phyloP scores from a whole-genome alignment of 2,888 invertebrate genomes.

The Epinotia nisella region DNA sequence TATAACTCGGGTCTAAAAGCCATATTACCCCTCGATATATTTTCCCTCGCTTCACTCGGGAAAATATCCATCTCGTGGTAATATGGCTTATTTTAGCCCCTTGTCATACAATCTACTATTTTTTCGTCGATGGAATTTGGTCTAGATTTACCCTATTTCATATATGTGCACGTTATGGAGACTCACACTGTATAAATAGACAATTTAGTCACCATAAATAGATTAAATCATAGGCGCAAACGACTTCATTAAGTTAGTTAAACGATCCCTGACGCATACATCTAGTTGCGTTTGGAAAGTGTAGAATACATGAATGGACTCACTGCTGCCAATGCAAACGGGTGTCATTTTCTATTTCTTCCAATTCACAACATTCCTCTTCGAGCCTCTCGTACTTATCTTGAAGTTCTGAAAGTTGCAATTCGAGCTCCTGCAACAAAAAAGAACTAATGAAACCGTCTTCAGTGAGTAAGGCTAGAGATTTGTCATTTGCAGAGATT shows the following conservation, averaged over 20 bases:
- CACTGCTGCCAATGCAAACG: conserved; percentile 85
- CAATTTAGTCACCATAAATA: conserved; percentile 12
- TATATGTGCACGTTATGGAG: no score
- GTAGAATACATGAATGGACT: conserved; percentile 51
- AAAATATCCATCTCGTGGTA: no score
- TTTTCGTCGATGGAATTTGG: no score
- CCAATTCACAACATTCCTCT: conserved; percentile 89
- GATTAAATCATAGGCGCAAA: conserved; percentile 10
- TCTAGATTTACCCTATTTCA: no score
- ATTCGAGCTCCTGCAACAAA: conserved; percentile 77
- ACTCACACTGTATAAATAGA: conserved; percentile 28
- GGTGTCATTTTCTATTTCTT: conserved; percentile 91
- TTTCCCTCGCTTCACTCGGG: no score
- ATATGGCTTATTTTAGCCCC: no score
- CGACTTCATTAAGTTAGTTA: conserved; percentile 15
- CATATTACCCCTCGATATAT: no score
- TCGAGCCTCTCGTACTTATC: conserved; percentile 87
- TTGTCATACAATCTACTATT: no score
- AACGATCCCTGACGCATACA: conserved; percentile 25
- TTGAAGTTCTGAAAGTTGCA: conserved; percentile 84
- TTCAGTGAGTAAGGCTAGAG: no score
- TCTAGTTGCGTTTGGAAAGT: conserved; percentile 18
- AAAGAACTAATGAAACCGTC: background rate
- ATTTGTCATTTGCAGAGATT: no score
- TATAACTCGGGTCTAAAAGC: no score